Evolutionary conservation across 2,113 vertebrate genomes (phyloP), one percentile per base, ranked within the genome.

Genomic region (Microtus oregoni): DNA sequence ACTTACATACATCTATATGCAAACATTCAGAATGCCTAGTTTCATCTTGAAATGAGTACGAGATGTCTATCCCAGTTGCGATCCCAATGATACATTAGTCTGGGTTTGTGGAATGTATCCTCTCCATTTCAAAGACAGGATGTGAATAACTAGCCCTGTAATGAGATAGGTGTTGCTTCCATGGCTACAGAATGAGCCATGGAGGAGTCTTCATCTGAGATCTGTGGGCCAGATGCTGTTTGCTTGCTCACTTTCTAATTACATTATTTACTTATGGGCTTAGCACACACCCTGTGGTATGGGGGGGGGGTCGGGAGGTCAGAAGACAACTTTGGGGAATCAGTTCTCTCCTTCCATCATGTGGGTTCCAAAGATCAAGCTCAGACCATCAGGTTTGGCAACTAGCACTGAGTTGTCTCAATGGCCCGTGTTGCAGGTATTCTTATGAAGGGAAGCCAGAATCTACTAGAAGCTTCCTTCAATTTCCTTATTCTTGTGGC

Each of bases 11-110:
- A 52, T 89, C 89, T 96, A 61, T 82, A 88, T 67, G 63, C 92
- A 91, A 92, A 85, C 67, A 30, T 88, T 90, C 89, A 88, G 65
- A 55, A 35, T 65, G 90, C 38, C 87, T 70, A 44, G 35, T 94
- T 97, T 93, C 65, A 75, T 93, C 79, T 92, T 58, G 76, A 44
- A 97, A 79, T 87, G 63, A 79, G 76, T 61, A 85, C 58, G 35
- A 75, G 63, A 72, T 89, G 75, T 44, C 65, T 73, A 70, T 58
- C 79, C 72, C 76, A 86, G 0, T 22, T 65, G 81, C 15, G 32
- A 94, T 55, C 72, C 50, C 85, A 32, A 68, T 38, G 50, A 68
- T 35, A 83, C 15, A 90, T 87, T 94, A 89, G n/a, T 94, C 73
- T 87, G 79, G 68, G 67, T 77, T 90, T 97, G 17, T 85, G 44